Evolutionary conservation across 2,888 invertebrate species (phyloP).

Genomic region (Himalopsyche japonica): DNA sequence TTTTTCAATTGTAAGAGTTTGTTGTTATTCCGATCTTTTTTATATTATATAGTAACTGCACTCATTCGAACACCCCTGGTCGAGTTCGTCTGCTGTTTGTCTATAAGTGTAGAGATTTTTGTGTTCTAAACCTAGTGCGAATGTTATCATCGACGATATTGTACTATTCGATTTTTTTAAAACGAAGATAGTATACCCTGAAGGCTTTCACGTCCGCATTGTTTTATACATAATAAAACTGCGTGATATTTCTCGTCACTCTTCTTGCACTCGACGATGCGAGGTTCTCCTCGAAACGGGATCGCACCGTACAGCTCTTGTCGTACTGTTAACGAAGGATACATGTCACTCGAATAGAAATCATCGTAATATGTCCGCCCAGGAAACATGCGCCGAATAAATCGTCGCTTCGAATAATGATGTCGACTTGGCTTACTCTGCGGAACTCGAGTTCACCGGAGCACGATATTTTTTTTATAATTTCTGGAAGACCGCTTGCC

Average conservation of each 20-base stretch:
- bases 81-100: not conserved
- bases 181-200: slow-evolving; percentile 43
- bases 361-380: not conserved
- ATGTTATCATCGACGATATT: not conserved
- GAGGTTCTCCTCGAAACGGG: not conserved
- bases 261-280: not conserved
- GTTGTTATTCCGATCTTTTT: not conserved
- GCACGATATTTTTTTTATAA: not conserved
- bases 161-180: not conserved
- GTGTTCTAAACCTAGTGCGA: not conserved
- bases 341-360: not conserved
- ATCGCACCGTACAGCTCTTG: not conserved
- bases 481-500: not conserved
- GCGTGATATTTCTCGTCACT: not conserved
- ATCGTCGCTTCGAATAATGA: not conserved
- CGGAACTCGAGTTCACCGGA: not conserved
- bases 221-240: not conserved
- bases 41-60: not conserved
- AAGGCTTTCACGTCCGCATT: slow-evolving; percentile 46
- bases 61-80: not conserved
- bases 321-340: not conserved
- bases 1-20: not conserved
- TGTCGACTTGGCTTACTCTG: not conserved
- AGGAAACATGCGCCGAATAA: not conserved
- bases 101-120: not conserved